phyloP scores from a whole-genome alignment of 2,888 invertebrate species.

The Aphodius sticticus region DNA sequence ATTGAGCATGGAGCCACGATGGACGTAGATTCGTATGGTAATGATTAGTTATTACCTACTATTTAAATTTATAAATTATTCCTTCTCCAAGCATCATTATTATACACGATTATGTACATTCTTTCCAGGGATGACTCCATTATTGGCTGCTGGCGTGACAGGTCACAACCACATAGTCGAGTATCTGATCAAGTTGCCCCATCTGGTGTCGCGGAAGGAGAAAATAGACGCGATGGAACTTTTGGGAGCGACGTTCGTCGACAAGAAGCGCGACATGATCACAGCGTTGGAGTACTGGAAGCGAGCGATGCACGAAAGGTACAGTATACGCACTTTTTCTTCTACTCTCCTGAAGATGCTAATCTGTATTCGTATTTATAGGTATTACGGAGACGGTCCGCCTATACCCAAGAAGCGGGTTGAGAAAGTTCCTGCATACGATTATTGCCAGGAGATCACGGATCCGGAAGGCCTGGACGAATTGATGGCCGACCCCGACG shows the following conservation, averaged over 20 bases:
- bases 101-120: neutral
- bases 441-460: slow-evolving; percentile 84
- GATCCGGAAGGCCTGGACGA: slow-evolving; percentile 83
- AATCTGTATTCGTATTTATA: slow-evolving; percentile 29
- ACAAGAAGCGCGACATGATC: slow-evolving; percentile 93
- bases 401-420: slow-evolving; percentile 73
- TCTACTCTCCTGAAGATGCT: neutral
- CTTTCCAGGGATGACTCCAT: slow-evolving; percentile 86
- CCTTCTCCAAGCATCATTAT: no score
- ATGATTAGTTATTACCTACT: slow-evolving; percentile 36
- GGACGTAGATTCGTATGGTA: slow-evolving; percentile 93
- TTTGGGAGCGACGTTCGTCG: slow-evolving; percentile 95
- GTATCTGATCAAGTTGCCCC: slow-evolving; percentile 80
- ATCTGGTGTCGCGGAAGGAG: slow-evolving; percentile 77
- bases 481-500: slow-evolving; percentile 91
- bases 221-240: slow-evolving; percentile 91
- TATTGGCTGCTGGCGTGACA: slow-evolving; percentile 91
- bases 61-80: no score
- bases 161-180: slow-evolving; percentile 95
- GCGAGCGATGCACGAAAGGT: slow-evolving; percentile 89
- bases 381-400: slow-evolving; percentile 64
- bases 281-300: slow-evolving; percentile 90
- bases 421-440: slow-evolving; percentile 84
- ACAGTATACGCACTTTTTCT: slow-evolving; percentile 31
- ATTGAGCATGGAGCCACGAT: slow-evolving; percentile 88